Conservation (phyloP, 2,888 invertebrate species). For the Anoncus sp. region DNA sequence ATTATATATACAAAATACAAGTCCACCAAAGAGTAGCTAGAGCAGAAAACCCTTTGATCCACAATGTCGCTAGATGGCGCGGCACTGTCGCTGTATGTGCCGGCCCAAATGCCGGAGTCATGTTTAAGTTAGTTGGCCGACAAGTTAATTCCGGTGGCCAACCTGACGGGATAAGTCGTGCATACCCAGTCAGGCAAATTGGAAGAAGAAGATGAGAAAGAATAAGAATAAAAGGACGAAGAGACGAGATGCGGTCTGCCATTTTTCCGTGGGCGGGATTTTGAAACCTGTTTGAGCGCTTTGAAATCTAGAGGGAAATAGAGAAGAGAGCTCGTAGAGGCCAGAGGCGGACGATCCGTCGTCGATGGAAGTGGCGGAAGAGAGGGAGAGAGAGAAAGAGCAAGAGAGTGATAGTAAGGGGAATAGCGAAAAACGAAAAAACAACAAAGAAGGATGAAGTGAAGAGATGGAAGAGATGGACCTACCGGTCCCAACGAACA, state of each 20-base stretch:
- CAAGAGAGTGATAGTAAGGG: conserved; percentile 25
- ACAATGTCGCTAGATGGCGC: too few species aligned
- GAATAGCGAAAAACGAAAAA: conserved; percentile 45
- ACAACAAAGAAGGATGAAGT: conserved; percentile 52
- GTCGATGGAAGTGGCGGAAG: conserved; percentile 33
- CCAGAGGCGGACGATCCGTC: conserved; percentile 70
- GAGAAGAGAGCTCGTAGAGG: conserved; percentile 68
- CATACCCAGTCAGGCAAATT: too few species aligned
- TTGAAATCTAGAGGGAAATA: conserved; percentile 80
- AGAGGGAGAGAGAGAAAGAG: conserved; percentile 18
- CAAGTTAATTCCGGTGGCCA: too few species aligned
- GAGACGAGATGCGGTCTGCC: conserved; percentile 68
- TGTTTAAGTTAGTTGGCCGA: too few species aligned
- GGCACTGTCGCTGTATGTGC: too few species aligned
- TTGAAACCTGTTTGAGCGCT: conserved; percentile 82
- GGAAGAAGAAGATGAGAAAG: conserved; percentile 1
- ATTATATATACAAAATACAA: too few species aligned
- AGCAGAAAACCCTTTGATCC: too few species aligned
- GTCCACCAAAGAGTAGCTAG: too few species aligned
- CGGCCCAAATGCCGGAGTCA: too few species aligned
- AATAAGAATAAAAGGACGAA: conserved; percentile 47
- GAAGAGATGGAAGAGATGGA: conserved; percentile 55
- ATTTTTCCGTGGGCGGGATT: conserved; percentile 82
- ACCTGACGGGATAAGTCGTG: too few species aligned
- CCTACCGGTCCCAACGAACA: conserved; percentile 62